Conservation (phyloP, 2,113 vertebrate genomes). For the Psilopsiagon aurifrons region DNA sequence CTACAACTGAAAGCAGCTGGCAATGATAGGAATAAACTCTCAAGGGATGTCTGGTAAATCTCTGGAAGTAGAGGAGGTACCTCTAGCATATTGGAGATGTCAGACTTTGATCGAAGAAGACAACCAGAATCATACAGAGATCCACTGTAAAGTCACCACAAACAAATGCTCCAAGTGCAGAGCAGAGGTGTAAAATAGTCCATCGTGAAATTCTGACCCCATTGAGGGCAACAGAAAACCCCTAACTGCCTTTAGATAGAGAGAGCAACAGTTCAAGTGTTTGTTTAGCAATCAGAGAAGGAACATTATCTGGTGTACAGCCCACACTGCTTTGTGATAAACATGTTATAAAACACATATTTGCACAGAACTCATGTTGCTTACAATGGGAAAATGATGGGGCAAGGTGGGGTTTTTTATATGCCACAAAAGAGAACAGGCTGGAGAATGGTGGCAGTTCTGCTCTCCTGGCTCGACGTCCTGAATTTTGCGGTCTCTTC, state of each 20-base stretch:
- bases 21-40: background rate
- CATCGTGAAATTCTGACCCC: background rate
- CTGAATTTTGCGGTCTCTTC: background rate
- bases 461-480: background rate
- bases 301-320: conserved; percentile 11
- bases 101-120: background rate
- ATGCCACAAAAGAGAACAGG: background rate
- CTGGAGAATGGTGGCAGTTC: background rate
- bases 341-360: conserved; percentile 31
- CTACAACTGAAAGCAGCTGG: background rate
- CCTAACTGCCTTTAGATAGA: background rate
- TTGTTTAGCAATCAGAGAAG: conserved; percentile 7
- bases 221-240: background rate
- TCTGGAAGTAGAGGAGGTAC: background rate
- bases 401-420: background rate
- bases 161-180: background rate
- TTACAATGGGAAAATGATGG: background rate
- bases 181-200: background rate
- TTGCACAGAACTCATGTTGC: background rate
- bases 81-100: background rate
- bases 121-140: background rate
- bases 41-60: background rate
- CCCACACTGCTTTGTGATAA: background rate
- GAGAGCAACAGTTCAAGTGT: conserved; percentile 9
- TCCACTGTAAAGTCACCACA: background rate